Evolutionary conservation across 2,888 invertebrate species (phyloP).

Genomic region (Bombylius discolor): DNA sequence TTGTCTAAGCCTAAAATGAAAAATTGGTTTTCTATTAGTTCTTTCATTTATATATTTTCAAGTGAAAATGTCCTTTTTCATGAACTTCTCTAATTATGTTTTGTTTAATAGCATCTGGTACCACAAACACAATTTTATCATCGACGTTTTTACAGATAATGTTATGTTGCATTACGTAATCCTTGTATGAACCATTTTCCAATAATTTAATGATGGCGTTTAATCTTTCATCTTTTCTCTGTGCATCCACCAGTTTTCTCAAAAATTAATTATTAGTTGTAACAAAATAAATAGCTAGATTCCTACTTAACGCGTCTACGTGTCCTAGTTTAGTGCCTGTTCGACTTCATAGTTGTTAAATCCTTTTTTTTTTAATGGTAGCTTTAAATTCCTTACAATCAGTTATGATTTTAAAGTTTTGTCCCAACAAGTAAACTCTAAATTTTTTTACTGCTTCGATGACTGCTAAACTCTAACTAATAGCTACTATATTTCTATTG

Average conservation of each 20-base stretch:
- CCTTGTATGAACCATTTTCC: neutral
- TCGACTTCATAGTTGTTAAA: slow-evolving; percentile 5
- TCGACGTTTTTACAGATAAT: neutral
- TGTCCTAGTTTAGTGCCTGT: slow-evolving; percentile 15
- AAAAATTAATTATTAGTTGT: neutral
- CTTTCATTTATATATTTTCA: slow-evolving; percentile 8
- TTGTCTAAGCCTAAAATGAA: slow-evolving; percentile 2
- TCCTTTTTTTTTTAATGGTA: too few species aligned
- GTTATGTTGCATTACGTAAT: neutral
- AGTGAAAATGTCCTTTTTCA: slow-evolving; percentile 14
- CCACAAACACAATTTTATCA: slow-evolving; percentile 8
- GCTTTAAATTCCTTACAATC: too few species aligned
- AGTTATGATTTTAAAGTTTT: too few species aligned
- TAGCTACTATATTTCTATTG: too few species aligned
- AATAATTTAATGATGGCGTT: neutral
- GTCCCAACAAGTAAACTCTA: too few species aligned
- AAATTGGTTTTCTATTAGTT: slow-evolving; percentile 8
- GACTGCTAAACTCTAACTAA: too few species aligned
- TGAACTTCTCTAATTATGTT: slow-evolving; percentile 12
- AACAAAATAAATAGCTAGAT: slow-evolving; percentile 7
- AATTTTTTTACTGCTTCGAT: too few species aligned
- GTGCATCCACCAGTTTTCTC: slow-evolving; percentile 1
- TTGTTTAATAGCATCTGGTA: slow-evolving; percentile 12
- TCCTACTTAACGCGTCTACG: slow-evolving; percentile 16
- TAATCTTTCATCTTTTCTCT: slow-evolving; percentile 5